phyloP scores from a whole-genome alignment of 53 echinoderm and acorn worm genomes.

The Luidia sarsii region DNA sequence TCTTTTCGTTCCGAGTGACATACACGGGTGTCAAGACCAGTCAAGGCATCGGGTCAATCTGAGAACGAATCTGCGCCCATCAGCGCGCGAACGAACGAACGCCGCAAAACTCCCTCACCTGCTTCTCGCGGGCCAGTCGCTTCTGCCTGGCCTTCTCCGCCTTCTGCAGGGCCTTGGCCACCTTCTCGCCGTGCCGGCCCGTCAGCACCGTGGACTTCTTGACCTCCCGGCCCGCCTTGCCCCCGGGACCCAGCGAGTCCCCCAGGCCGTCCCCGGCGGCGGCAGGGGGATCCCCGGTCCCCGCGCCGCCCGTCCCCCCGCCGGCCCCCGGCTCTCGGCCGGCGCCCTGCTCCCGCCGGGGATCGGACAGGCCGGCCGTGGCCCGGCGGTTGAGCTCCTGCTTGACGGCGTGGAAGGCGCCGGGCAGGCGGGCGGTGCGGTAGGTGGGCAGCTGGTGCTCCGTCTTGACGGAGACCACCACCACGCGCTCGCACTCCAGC shows the following conservation, averaged over 20 bases:
- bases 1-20: too few species aligned
- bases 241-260: conserved; percentile 40
- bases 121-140: conserved; percentile 76
- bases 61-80: background rate
- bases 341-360: conserved; percentile 54
- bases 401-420: conserved; percentile 71
- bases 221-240: conserved; percentile 58
- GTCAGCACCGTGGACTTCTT: conserved; percentile 90
- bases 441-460: conserved; percentile 82
- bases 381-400: conserved; percentile 71
- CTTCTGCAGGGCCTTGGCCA: conserved; percentile 90
- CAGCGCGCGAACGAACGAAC: background rate
- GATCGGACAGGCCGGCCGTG: conserved; percentile 76
- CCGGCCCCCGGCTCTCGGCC: conserved; percentile 63
- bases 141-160: conserved; percentile 93
- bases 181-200: conserved; percentile 91
- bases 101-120: conserved; percentile 78
- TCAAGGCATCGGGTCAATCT: too few species aligned
- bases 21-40: too few species aligned
- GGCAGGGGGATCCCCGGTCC: conserved; percentile 45
- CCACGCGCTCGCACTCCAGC: conserved; percentile 86
- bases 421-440: conserved; percentile 74
- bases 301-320: conserved; percentile 51
- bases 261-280: conserved; percentile 61
- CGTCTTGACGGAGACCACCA: conserved; percentile 76